Base-by-base conservation (phyloP, 35 echinoderm and acorn worm species). In the Eucidaris tribuloides region DNA sequence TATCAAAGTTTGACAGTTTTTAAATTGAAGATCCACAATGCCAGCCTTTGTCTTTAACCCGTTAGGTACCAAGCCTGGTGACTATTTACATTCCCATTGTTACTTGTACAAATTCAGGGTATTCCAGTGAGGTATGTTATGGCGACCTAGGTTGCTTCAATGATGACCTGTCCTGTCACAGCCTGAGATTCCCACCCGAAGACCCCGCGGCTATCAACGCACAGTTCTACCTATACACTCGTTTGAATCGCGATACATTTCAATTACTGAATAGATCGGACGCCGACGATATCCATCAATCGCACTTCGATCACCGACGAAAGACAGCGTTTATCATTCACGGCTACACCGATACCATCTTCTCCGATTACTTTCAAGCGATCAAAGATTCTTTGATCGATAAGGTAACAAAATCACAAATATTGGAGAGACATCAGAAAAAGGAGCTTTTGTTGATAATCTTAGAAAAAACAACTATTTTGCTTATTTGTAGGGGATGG, bases 121-220 rank as follows among this genome's bases (percentile, higher is more conserved):
- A n/a, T n/a, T n/a, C n/a, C n/a, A n/a, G 46, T 27, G 44, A 90
- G 34, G 92, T 96, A 0, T 96, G 92, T 29, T 96, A 86, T 64
- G 92, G 70, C 36, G 87, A 83, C 45, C 42, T 96, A 1, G 92
- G 81, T 22, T 96, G 92, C 44, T 96, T 96, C 56, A 79, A 96
- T 60, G 83, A 86, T 23, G 19, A 76, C 18, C 76, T 82, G 2
- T 96, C 49, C 19, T 64, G 58, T 39, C 57, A 63, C 14, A 82
- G 54, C 29, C 55, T 36, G 50, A 43, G 60, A 48, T 96, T 96
- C 63, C 92, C 92, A 79, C 92, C 92, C 43, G 54, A 80, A 45
- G 59, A 35, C 0, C 92, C 92, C 0, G 83, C 78, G 24, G 38
- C 34, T 7, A 85, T 90, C 49, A 82, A 87, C 56, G 87, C 87